Base-by-base conservation (phyloP, 2,888 invertebrate genomes). In the Eueremaeus valkanovi region DNA sequence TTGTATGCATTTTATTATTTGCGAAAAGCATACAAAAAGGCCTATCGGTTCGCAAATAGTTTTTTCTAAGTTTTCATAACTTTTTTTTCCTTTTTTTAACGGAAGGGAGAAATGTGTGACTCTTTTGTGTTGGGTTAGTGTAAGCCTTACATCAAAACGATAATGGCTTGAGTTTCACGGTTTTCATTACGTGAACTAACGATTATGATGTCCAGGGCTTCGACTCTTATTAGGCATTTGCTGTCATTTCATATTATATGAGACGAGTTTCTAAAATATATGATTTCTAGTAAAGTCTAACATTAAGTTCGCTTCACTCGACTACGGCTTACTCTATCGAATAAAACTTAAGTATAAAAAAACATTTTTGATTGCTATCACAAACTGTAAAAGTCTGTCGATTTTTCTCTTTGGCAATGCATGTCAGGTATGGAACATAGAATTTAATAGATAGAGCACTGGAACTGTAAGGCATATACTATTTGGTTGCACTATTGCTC, bases 181-280 rank as follows among this genome's bases (percentile, higher is more conserved):
- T 68, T 68, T 68, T 68, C 68, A 68, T 68, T 68, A 68, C 68
- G 13, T 13, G 9, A 16, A 68, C 40, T 68, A 68, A 68, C 68
- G 68, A 68, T 68, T 68, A 68, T 68, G 68, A 68, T 68, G 68
- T 68, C 68, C 68, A 68, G 68, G 42, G 24, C 68, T 42, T n/a
- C 42, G 24, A 16, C 16, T n/a, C 3, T 3, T 68, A 42, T 36
- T 68, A 68, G 42, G 33, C 68, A 40, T 68, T 2, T 36, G 13
- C 68, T 68, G 68, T 68, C 68, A n/a, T n/a, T n/a, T n/a, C n/a
- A 68, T 68, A 68, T 68, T 24, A 68, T 68, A 68, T 36, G 40
- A 68, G 36, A 68, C 27, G 21, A 68, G 68, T 40, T 40, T 3
- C 8, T 3, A 42, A 45, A 68, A 68, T 68, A 68, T 68, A 68